Base-by-base conservation (phyloP, 2,113 vertebrate species). In the Entomyzon cyanotis region DNA sequence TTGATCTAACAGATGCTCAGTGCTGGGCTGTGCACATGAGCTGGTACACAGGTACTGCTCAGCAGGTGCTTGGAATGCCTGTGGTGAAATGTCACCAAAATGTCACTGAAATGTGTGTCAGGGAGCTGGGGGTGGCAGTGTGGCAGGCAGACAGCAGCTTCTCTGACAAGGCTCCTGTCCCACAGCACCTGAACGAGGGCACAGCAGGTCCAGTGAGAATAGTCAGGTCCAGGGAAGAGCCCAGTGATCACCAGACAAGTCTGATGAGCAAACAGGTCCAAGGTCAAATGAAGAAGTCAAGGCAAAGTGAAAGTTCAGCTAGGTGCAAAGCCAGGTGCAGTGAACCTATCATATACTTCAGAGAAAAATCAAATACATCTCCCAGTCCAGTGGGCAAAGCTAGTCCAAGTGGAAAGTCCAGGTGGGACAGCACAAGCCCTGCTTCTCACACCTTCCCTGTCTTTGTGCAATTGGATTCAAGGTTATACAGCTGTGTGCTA, bases 101-200 rank as follows among this genome's bases (percentile, higher is more conserved):
- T 20, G 44, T 46, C 19, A 46, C 44, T 6, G 44, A 46, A 46
- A 46, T 3, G 10, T 18, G 16, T 56, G 50, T 17, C 41, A 42
- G 64, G 37, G 63, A 50, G 44, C 25, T 6, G 20, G 46, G 58
- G 33, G 9, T 65, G 53, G 2, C 28, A 21, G 18, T 9, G 50
- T 23, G 52, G 7, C 35, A 63, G n/a, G 25, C 24, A 69, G 50
- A 8, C 15, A 56, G 39, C 44, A 55, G 35, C 47, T 16, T 58
- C 22, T 69, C 46, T 70, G 55, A 11, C 3, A 39, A 52, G 23
- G 14, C 4, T 55, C 12, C 18, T 7, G 33, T 21, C 47, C 28
- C 17, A 31, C 41, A 44, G 71, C 39, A 53, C 41, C 58, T 65
- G 41, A 65, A 13, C 0, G 0, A 74, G 46, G 17, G 5, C 42